Conservation (phyloP, 2,797 vertebrate species). For the Oceanodroma leucorhoa region DNA sequence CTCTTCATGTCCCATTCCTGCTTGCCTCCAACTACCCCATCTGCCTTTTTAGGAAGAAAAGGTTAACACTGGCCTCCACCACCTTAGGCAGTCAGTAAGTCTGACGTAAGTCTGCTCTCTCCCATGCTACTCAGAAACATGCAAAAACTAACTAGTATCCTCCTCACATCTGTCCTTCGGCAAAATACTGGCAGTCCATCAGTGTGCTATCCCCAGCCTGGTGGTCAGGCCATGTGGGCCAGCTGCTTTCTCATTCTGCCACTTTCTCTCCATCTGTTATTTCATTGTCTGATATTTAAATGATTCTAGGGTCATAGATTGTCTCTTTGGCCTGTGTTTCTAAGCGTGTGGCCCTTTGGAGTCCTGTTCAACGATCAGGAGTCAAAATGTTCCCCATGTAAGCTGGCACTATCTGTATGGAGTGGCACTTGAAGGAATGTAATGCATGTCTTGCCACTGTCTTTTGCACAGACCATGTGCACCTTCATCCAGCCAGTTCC, state of each 20-base stretch:
- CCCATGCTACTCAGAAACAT: background rate
- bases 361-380: constrained; percentile 2
- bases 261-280: background rate
- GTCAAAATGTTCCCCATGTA: background rate
- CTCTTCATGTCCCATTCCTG: background rate
- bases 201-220: background rate
- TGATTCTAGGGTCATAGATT: background rate
- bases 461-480: background rate
- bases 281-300: background rate
- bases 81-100: background rate
- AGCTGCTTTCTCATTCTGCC: background rate
- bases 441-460: background rate
- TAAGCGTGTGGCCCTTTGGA: background rate
- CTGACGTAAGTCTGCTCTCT: background rate
- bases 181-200: background rate
- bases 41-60: background rate
- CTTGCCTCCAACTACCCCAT: background rate
- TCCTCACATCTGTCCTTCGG: background rate
- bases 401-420: background rate
- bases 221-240: fast-evolving
- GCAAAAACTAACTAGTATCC: background rate
- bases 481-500: background rate
- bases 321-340: background rate
- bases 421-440: constrained; percentile 15
- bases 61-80: background rate